Base-by-base conservation (phyloP, 2,113 vertebrate species). In the Gopherus flavomarginatus region DNA sequence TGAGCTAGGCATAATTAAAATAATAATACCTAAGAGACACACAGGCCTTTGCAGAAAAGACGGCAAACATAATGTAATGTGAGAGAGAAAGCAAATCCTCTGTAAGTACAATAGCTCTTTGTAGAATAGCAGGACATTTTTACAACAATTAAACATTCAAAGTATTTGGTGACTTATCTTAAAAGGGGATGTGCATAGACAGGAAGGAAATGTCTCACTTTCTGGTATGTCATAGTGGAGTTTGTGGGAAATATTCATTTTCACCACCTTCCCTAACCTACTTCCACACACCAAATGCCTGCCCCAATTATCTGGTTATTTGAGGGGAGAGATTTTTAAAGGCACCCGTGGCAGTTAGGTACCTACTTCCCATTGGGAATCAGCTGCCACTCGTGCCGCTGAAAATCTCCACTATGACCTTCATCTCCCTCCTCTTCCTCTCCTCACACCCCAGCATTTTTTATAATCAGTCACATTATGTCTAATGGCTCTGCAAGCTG, bases 1-100 rank as follows among this genome's bases (percentile, higher is more conserved):
- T 93, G 96, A 96, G 83, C 54, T 78, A 22, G 29, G 88, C 88
- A 82, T 87, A 90, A 95, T 95, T 94, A 94, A 94, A 94, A 93
- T 72, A 90, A 88, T 89, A 94, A 96, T 95, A 79, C 86, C 69
- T 92, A 75, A 77, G 94, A 95, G 85, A 95, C 53, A 85, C n/a
- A 1, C 35, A 83, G 42, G n/a, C 49, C 1, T 85, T 94, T 80
- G 87, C 78, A 78, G 57, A 35, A 89, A 97, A 94, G 87, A 85
- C 82, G 27, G 38, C 75, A 62, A 90, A 81, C 86, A 50, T 42
- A 87, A 90, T 10, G 29, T 53, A 35, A 87, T 0, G 12, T 75
- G 44, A 26, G 42, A 86, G 50, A 31, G 72, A 72, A 90, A 86
- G 14, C 56, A 86, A 82, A 1, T 5, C n/a, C 38, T 49, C 49